A percentile compares a stretch with the other conserved stretches of the same genome.
phyloP scores from a whole-genome alignment of 1,140 invertebrate species.

The Leptestheria dahalacensis region DNA sequence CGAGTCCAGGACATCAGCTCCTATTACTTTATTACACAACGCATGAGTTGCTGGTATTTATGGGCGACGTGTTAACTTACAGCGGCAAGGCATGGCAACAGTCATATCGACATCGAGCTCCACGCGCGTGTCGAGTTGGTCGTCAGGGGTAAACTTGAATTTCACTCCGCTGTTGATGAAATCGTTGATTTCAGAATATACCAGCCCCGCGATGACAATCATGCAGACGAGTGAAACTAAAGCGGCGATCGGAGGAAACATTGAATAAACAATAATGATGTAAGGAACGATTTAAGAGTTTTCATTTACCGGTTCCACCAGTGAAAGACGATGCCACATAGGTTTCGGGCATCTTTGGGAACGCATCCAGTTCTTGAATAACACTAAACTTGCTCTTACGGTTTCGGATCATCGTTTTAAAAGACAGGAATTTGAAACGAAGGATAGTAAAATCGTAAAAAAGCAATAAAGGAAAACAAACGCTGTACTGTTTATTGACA shows the following conservation, averaged over 20 bases:
- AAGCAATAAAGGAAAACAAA: too few relatives aligned
- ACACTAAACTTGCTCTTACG: not conserved
- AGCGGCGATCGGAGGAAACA: conserved; percentile 28
- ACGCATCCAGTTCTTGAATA: conserved; percentile 57
- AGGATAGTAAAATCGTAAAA: too few relatives aligned
- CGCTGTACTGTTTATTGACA: too few relatives aligned
- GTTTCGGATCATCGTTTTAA: not conserved
- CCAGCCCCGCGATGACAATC: conserved; percentile 57
- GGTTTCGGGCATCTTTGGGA: conserved; percentile 72
- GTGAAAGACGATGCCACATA: conserved; percentile 65
- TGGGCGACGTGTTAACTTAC: conserved; percentile 26
- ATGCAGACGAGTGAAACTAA: conserved; percentile 67
- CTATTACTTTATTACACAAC: conserved; percentile 43
- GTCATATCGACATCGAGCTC: conserved; percentile 88
- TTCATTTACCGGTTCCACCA: conserved; percentile 55
- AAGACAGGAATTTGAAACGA: too few relatives aligned
- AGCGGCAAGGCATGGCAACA: conserved; percentile 75
- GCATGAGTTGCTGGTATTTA: not conserved
- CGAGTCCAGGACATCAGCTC: conserved; percentile 84
- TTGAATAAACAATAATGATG: conserved; percentile 12
- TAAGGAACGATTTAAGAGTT: conserved; percentile 1
- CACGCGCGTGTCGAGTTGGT: conserved; percentile 71
- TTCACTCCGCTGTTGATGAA: conserved; percentile 63
- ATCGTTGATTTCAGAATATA: conserved; percentile 68
- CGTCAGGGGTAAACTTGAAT: conserved; percentile 80